Conservation (phyloP, 2,113 vertebrate genomes). For the Piaya cayana region DNA sequence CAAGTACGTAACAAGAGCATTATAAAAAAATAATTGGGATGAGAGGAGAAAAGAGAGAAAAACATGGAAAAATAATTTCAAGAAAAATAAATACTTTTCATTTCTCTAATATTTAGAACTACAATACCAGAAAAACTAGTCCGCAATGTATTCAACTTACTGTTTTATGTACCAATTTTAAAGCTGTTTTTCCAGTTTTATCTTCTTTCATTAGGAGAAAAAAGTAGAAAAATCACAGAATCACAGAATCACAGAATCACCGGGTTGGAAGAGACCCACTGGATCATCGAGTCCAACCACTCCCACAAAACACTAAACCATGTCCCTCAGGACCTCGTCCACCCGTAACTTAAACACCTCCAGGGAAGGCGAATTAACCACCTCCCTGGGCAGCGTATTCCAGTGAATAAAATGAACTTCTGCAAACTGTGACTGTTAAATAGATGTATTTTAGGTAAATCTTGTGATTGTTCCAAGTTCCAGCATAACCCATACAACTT, state of each 20-base stretch:
- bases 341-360: no score
- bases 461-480: background rate
- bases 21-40: conserved; percentile 47
- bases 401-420: no score
- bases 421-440: background rate
- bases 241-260: no score
- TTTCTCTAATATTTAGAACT: background rate
- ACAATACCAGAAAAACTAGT: background rate
- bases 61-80: conserved; percentile 17
- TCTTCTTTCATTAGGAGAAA: background rate
- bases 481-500: background rate
- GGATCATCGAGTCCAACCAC: no score
- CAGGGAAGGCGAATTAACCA: no score
- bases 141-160: background rate
- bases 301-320: no score
- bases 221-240: background rate
- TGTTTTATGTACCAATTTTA: background rate
- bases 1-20: conserved; percentile 42
- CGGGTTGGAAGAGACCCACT: no score
- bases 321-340: no score
- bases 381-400: no score
- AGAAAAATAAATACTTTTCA: background rate
- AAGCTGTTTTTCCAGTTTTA: background rate
- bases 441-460: background rate
- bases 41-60: background rate